Conservation (phyloP, 2,113 vertebrate species). For the Nanorana parkeri region DNA sequence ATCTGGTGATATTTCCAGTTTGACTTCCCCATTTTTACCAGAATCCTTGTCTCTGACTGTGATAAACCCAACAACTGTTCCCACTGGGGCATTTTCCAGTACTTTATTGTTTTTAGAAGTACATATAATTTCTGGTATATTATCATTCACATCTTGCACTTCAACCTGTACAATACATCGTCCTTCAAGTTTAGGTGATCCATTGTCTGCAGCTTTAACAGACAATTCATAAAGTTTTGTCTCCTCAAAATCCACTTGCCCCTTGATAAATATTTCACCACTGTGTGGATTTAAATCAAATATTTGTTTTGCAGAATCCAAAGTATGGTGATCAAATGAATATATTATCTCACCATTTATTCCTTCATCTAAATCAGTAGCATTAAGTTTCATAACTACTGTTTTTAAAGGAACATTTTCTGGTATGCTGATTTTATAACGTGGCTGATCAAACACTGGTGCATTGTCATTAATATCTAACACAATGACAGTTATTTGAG, state of each 20-base stretch:
- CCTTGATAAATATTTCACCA: constrained; percentile 76
- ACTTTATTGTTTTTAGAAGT: too few relatives aligned
- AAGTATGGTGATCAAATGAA: constrained; percentile 71
- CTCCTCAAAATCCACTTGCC: constrained; percentile 79
- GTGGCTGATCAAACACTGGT: too few relatives aligned
- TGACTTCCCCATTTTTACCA: too few relatives aligned
- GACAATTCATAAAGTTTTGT: constrained; percentile 80
- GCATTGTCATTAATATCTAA: too few relatives aligned
- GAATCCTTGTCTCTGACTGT: too few relatives aligned
- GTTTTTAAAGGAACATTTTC: constrained; percentile 72
- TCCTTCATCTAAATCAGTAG: constrained; percentile 75
- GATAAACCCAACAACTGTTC: too few relatives aligned
- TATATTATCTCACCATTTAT: constrained; percentile 66
- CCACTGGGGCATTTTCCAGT: too few relatives aligned
- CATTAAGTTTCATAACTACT: constrained; percentile 69
- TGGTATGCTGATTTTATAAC: constrained; percentile 69
- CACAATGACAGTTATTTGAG: too few relatives aligned
- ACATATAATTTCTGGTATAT: too few relatives aligned
- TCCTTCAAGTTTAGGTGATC: constrained; percentile 80
- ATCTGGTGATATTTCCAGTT: too few relatives aligned
- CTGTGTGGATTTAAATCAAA: constrained; percentile 75
- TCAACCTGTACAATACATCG: constrained; percentile 78
- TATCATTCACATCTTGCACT: constrained; percentile 57
- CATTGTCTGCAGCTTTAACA: constrained; percentile 78
- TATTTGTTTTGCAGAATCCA: constrained; percentile 67